These are phyloP conservation scores for Bhutanitis thaidina DNA, from an alignment of 2,888 invertebrate genomes.

Conservation along the genomic window DNA sequence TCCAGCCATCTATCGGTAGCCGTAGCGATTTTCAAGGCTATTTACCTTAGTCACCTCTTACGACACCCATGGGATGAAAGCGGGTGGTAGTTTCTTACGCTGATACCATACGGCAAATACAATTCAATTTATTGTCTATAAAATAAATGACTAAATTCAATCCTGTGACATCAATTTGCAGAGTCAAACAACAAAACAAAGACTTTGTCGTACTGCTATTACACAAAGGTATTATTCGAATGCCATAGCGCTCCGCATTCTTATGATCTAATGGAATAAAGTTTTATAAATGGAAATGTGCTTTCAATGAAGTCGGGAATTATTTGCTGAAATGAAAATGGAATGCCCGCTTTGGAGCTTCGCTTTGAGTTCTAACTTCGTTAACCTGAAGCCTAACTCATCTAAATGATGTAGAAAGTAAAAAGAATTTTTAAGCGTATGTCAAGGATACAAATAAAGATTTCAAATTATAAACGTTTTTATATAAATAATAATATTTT, in stretches of 20 bases:
- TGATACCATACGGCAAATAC: no score
- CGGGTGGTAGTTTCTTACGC: no score
- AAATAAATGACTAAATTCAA: no score
- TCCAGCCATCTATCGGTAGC: no score
- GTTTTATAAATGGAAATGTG: slow-evolving; percentile 28
- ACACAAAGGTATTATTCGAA: neutral
- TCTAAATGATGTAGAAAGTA: slow-evolving; percentile 2
- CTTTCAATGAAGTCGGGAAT: slow-evolving; percentile 10
- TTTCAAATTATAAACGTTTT: no score
- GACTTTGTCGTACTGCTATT: neutral
- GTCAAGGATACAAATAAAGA: neutral
- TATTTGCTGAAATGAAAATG: slow-evolving; percentile 15
- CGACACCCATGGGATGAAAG: no score
- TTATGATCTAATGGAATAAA: slow-evolving; percentile 39
- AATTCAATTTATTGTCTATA: no score
- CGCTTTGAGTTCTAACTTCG: slow-evolving; percentile 17
- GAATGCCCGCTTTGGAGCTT: slow-evolving; percentile 12
- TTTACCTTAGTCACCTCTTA: no score
- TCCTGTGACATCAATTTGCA: no score
- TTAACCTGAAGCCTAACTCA: slow-evolving; percentile 14
- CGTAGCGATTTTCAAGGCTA: no score
- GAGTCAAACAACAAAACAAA: neutral
- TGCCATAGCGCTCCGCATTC: slow-evolving; percentile 1
- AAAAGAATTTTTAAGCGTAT: slow-evolving; percentile 1
- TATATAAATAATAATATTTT: no score